These are phyloP conservation scores for Drosophila tropicalis DNA, from an alignment of 1,140 invertebrate genomes.

Conservation along the genomic window DNA sequence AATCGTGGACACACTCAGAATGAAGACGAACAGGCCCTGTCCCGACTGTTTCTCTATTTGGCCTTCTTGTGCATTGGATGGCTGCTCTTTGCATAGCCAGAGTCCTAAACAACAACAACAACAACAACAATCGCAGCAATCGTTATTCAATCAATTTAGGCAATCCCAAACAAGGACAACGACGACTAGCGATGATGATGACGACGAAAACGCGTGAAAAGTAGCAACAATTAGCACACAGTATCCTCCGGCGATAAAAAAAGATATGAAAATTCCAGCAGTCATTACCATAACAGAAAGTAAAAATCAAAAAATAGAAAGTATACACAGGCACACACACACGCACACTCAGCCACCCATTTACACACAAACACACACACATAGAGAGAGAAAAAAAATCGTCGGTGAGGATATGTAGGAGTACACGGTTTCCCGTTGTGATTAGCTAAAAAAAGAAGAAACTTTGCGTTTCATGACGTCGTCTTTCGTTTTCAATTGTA, in stretches of 20 bases:
- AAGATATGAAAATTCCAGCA: slow-evolving; percentile 1
- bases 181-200: neutral
- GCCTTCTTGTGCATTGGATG: slow-evolving; percentile 95
- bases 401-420: neutral
- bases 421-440: neutral
- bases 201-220: neutral
- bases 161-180: neutral
- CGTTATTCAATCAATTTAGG: slow-evolving; percentile 13
- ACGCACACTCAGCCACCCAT: neutral
- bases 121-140: neutral
- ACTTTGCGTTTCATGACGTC: neutral
- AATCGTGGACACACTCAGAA: slow-evolving; percentile 93
- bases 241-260: neutral
- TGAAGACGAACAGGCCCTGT: slow-evolving; percentile 95
- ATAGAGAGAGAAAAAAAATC: neutral
- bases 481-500: neutral
- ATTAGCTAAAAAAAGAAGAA: neutral
- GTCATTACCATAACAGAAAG: neutral
- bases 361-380: neutral
- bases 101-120: slow-evolving; percentile 20
- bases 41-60: slow-evolving; percentile 96
- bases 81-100: slow-evolving; percentile 93
- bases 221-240: neutral
- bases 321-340: neutral
- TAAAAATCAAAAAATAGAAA: neutral